phyloP scores from a whole-genome alignment of 2,797 vertebrate genomes.

The Brachyalestes nurse region DNA sequence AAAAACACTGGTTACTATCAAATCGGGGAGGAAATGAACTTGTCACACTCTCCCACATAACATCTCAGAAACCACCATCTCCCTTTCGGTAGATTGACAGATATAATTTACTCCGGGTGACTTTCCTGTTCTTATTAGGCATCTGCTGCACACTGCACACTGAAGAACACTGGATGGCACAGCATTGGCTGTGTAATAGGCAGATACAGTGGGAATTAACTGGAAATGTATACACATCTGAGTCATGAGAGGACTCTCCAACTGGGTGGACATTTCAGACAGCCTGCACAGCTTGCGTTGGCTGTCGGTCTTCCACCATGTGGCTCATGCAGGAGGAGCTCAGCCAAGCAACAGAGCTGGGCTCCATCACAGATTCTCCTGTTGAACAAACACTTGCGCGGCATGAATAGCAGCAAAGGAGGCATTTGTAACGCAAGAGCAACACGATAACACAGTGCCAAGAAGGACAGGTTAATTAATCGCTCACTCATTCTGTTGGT shows the following conservation, averaged over 20 bases:
- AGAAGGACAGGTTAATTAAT: neutral
- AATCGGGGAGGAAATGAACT: slow-evolving; percentile 25
- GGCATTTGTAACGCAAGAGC: neutral
- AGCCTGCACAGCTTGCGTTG: neutral
- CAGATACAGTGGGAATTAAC: neutral
- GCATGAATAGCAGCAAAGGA: slow-evolving; percentile 15
- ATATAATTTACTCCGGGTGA: slow-evolving; percentile 40
- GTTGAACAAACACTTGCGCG: slow-evolving; percentile 15
- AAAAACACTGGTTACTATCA: slow-evolving; percentile 13
- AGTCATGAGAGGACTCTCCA: neutral
- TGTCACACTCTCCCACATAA: slow-evolving; percentile 32
- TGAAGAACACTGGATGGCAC: neutral
- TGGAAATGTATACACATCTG: neutral
- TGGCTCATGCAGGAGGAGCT: slow-evolving; percentile 1
- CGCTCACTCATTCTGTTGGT: neutral
- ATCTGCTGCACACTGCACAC: neutral
- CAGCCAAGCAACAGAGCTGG: neutral
- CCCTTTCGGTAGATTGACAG: slow-evolving; percentile 40
- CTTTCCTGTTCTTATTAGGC: slow-evolving; percentile 47
- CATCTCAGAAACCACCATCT: slow-evolving; percentile 29
- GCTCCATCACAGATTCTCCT: slow-evolving; percentile 17
- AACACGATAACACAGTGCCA: neutral
- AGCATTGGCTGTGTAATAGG: no score
- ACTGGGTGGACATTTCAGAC: neutral
- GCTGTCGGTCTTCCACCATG: neutral